These are phyloP conservation scores for Caenorhabditis sp. DNA, from an alignment of 2,888 invertebrate species.

Conservation along the genomic window DNA sequence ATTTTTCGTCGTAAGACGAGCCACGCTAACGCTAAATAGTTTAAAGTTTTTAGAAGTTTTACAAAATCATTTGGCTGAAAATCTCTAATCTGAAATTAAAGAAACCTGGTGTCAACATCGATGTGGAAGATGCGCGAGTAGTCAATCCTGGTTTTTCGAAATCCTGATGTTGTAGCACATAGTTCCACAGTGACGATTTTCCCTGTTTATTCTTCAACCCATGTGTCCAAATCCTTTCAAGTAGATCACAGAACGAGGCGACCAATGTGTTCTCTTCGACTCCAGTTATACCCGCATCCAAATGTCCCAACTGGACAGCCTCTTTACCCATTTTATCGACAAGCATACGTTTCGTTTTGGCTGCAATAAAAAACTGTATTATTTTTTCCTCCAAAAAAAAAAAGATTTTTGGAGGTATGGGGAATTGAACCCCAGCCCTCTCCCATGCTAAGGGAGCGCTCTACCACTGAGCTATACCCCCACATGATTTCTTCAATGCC, in stretches of 20 bases:
- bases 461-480: constrained; percentile 67
- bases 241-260: constrained; percentile 93
- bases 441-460: constrained; percentile 67
- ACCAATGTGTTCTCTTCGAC: constrained; percentile 95
- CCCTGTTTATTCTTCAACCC: constrained; percentile 92
- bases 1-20: constrained; percentile 88
- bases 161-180: constrained; percentile 88
- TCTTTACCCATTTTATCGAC: constrained; percentile 97
- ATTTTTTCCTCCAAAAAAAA: not conserved
- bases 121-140: constrained; percentile 58
- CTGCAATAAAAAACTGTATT: constrained; percentile 37
- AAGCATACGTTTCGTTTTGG: constrained; percentile 92
- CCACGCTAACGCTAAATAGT: constrained; percentile 85
- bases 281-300: constrained; percentile 78
- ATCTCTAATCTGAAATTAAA: not conserved
- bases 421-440: constrained; percentile 65
- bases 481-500: not conserved
- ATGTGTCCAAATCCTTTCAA: constrained; percentile 97
- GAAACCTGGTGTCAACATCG: constrained; percentile 74
- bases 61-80: constrained; percentile 10
- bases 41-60: constrained; percentile 17
- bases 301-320: constrained; percentile 90
- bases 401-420: constrained; percentile 29
- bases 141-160: constrained; percentile 71
- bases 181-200: constrained; percentile 96